These are phyloP conservation scores for Oncorhynchus keta DNA, from an alignment of 2,113 vertebrate genomes.

Conservation along the genomic window DNA sequence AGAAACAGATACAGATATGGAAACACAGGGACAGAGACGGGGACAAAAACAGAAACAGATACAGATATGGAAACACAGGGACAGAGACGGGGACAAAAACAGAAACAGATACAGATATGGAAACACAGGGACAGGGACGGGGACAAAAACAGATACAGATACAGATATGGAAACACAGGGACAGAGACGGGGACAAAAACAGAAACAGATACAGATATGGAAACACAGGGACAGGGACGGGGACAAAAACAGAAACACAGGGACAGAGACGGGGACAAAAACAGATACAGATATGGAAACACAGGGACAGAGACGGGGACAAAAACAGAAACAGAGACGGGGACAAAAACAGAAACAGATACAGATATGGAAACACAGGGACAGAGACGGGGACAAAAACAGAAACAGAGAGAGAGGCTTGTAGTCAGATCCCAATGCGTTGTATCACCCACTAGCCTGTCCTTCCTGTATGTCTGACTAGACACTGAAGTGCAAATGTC, in stretches of 20 bases:
- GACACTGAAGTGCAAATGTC: not conserved
- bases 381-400: not conserved
- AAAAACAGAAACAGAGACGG: not conserved
- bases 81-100: not conserved
- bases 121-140: no score
- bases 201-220: no score
- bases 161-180: not conserved
- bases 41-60: no score
- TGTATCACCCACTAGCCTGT: not conserved
- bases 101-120: no score
- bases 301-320: not conserved
- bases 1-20: not conserved
- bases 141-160: no score
- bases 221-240: not conserved
- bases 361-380: not conserved
- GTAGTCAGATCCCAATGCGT: not conserved
- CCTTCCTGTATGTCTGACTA: not conserved
- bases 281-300: not conserved
- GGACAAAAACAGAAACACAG: not conserved
- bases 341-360: not conserved
- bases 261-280: not conserved
- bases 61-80: not conserved
- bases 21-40: not conserved
- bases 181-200: not conserved
- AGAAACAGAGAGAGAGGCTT: not conserved